Evolutionary conservation across 2,797 vertebrate species (phyloP).

Genomic region (Nyctibius grandis): DNA sequence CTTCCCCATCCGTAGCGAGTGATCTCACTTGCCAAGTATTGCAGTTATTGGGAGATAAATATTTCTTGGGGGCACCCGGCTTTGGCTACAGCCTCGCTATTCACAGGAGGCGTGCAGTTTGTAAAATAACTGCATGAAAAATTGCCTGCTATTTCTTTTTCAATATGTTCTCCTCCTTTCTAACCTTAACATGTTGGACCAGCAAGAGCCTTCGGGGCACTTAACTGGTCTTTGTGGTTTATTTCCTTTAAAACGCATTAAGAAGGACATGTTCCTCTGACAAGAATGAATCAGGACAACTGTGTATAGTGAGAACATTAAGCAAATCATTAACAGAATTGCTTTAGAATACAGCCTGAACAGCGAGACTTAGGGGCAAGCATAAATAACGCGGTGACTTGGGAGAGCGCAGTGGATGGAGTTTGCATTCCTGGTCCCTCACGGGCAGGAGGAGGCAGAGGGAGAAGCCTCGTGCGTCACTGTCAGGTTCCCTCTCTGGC

Average conservation of each 20-base stretch:
- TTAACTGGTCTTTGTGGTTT: constrained; percentile 25
- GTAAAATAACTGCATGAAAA: constrained; percentile 21
- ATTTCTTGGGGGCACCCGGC: constrained; percentile 20
- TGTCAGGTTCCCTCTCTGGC: background rate
- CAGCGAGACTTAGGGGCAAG: background rate
- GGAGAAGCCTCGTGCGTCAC: background rate
- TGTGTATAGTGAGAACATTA: constrained; percentile 11
- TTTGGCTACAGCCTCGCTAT: constrained; percentile 40
- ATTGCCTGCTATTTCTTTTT: constrained; percentile 26
- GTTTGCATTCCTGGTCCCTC: background rate
- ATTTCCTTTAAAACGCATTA: constrained; percentile 42
- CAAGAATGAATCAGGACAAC: constrained; percentile 19
- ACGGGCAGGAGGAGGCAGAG: background rate
- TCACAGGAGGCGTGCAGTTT: constrained; percentile 40
- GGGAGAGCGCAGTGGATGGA: background rate
- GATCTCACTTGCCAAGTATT: constrained; percentile 38
- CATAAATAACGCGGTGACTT: background rate
- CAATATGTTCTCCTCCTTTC: constrained; percentile 10
- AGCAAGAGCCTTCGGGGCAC: constrained; percentile 22
- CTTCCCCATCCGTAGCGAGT: background rate
- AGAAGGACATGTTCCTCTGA: constrained; percentile 23
- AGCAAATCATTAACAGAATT: constrained; percentile 17
- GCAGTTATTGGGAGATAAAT: constrained; percentile 32
- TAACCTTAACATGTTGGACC: background rate
- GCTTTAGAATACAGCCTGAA: background rate